phyloP scores from a whole-genome alignment of 2,888 invertebrate genomes.

The Geotrupes spiniger region DNA sequence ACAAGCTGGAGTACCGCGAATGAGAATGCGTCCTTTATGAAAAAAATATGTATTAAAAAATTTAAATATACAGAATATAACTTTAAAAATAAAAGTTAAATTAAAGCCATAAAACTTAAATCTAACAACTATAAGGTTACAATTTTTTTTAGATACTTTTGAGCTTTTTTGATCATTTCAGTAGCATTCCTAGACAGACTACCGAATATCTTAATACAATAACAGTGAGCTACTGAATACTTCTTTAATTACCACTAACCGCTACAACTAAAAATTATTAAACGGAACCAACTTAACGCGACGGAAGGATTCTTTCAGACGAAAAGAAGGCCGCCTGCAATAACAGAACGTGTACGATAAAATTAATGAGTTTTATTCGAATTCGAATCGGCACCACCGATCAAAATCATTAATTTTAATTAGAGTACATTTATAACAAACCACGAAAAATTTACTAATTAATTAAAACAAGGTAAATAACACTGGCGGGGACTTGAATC shows the following conservation, averaged over 20 bases:
- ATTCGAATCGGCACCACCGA: no score
- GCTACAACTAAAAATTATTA: slow-evolving; percentile 5
- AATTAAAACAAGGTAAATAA: neutral
- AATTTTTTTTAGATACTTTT: slow-evolving; percentile 17
- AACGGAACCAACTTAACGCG: neutral
- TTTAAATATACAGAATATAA: slow-evolving; percentile 32
- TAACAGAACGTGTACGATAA: neutral
- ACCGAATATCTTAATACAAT: slow-evolving; percentile 22
- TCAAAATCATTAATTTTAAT: slow-evolving; percentile 1
- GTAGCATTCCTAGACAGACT: slow-evolving; percentile 25
- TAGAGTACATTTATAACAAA: slow-evolving; percentile 7
- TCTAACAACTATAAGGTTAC: slow-evolving; percentile 13
- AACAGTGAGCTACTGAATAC: slow-evolving; percentile 27
- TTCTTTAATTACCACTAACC: slow-evolving; percentile 6
- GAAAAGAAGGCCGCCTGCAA: no score
- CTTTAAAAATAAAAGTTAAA: slow-evolving; percentile 31
- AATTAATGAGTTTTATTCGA: slow-evolving; percentile 9
- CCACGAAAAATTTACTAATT: slow-evolving; percentile 1
- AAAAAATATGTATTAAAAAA: slow-evolving; percentile 40
- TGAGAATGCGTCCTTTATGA: slow-evolving; percentile 17
- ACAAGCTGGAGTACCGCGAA: slow-evolving; percentile 22
- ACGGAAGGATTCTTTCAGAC: no score
- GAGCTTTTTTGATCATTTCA: slow-evolving; percentile 26
- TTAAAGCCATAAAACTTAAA: slow-evolving; percentile 26
- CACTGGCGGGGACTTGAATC: neutral